Conservation (phyloP, 2,888 invertebrate genomes). For the Galeopsomyia nigrocyanea region DNA sequence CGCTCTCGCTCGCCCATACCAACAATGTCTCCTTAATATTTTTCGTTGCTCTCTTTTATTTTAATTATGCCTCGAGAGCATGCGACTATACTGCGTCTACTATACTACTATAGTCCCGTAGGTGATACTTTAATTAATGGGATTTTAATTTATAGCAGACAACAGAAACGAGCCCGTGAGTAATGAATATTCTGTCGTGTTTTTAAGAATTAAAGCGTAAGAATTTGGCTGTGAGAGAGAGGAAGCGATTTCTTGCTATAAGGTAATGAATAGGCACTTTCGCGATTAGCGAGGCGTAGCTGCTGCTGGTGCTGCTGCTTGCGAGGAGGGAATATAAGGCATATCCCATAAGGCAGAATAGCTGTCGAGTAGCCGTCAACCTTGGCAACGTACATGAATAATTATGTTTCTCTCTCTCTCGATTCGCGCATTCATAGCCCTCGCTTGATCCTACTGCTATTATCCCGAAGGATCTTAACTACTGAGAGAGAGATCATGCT, state of each 20-base stretch:
- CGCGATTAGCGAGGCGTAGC: conserved; percentile 40
- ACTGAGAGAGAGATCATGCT: conserved; percentile 44
- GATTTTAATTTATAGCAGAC: too few species aligned
- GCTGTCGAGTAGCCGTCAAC: conserved; percentile 62
- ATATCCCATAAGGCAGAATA: conserved; percentile 52
- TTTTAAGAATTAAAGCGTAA: not conserved
- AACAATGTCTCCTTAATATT: too few species aligned
- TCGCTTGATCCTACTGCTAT: conserved; percentile 43
- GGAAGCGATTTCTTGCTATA: too few species aligned
- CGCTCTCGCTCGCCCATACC: too few species aligned
- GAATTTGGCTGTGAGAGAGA: not conserved
- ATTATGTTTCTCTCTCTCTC: conserved; percentile 60
- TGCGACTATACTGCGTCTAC: too few species aligned
- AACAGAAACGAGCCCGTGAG: not conserved
- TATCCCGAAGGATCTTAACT: too few species aligned
- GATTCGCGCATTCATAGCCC: conserved; percentile 55
- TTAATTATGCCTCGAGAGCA: conserved; percentile 11
- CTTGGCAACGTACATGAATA: conserved; percentile 60
- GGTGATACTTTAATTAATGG: too few species aligned
- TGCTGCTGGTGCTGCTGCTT: not conserved
- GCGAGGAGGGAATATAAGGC: conserved; percentile 31
- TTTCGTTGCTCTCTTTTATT: not conserved
- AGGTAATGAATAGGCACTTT: conserved; percentile 16
- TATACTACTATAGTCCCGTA: too few species aligned
- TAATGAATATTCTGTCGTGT: not conserved